These are phyloP conservation scores for Hyperoplus immaculatus DNA, from an alignment of 2,797 vertebrate genomes.

Conservation along the genomic window DNA sequence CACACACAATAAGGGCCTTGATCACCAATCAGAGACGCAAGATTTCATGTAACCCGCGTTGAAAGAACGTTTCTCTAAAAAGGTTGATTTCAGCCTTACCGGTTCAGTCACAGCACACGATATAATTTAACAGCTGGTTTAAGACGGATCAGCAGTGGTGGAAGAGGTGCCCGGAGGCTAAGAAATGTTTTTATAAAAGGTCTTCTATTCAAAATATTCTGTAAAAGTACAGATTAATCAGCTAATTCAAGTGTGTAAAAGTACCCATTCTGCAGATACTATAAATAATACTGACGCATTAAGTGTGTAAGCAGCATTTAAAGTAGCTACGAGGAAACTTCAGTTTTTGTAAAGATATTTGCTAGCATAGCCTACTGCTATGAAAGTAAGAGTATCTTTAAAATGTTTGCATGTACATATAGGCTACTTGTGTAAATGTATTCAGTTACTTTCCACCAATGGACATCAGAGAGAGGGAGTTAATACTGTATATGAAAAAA, in stretches of 20 bases:
- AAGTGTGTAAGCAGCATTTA: too few species aligned
- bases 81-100: background rate
- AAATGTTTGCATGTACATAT: background rate
- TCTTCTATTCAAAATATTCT: background rate
- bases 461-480: background rate
- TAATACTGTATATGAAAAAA: background rate
- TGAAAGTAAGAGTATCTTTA: background rate
- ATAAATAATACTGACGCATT: too few species aligned
- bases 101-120: background rate
- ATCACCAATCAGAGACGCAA: slow-evolving; percentile 7
- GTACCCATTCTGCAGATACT: background rate
- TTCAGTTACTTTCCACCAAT: background rate
- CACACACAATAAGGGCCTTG: background rate
- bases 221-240: background rate
- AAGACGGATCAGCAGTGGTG: background rate
- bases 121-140: background rate
- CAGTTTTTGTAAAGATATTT: too few species aligned
- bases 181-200: too few species aligned
- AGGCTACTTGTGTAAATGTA: background rate
- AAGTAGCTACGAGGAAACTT: too few species aligned
- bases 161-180: too few species aligned
- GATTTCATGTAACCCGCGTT: background rate
- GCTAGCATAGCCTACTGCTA: too few species aligned
- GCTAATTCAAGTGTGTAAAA: background rate
- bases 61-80: background rate